These are phyloP conservation scores for Sternotherus odoratus DNA, from an alignment of 2,797 vertebrate genomes.

Conservation along the genomic window DNA sequence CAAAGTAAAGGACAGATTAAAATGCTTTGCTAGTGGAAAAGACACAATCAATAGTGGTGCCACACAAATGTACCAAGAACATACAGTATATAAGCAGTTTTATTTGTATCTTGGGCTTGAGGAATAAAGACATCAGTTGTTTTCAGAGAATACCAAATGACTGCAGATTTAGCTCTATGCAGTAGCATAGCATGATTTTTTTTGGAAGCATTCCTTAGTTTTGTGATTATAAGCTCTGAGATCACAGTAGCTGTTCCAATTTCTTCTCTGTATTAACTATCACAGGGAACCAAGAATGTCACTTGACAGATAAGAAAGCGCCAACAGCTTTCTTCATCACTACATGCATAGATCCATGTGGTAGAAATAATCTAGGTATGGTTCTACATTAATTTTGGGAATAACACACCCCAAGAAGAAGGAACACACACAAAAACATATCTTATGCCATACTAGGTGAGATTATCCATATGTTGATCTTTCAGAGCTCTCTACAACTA, in stretches of 20 bases:
- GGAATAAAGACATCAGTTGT: not conserved
- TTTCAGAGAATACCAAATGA: not conserved
- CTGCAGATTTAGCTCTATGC: not conserved
- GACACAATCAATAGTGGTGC: not conserved
- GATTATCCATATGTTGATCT: too few species aligned
- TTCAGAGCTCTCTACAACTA: too few species aligned
- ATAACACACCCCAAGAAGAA: too few species aligned
- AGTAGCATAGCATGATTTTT: not conserved
- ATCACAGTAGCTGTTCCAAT: not conserved
- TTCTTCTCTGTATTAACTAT: not conserved
- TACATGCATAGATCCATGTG: too few species aligned
- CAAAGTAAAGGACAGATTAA: not conserved
- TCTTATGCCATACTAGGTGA: too few species aligned
- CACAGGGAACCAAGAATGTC: not conserved
- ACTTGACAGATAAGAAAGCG: not conserved
- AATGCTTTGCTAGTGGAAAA: not conserved
- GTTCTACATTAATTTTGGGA: too few species aligned
- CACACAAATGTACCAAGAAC: not conserved
- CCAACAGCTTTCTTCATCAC: not conserved
- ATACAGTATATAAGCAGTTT: not conserved
- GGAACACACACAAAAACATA: too few species aligned
- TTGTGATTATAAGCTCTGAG: not conserved
- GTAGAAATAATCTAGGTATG: too few species aligned
- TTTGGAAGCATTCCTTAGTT: not conserved
- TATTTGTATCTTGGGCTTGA: not conserved